Evolutionary conservation across 2,797 vertebrate genomes (phyloP), one percentile per base, ranked within the genome.

Genomic region (Synanceia verrucosa): DNA sequence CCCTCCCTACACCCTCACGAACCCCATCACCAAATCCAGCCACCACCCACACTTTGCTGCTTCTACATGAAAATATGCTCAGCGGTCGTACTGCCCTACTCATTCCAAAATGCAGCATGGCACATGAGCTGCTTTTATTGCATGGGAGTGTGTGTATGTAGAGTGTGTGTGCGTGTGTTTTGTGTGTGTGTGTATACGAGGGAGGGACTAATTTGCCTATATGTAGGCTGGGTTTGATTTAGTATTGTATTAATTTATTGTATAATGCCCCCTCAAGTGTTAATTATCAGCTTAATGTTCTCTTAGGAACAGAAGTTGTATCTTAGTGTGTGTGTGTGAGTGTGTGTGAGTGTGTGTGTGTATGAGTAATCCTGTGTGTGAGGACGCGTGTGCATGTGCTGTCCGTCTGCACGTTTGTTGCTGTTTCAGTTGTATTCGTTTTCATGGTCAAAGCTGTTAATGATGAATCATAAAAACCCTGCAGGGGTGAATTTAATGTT

Each of bases 241-340:
- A 91, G 89, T 86, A 89, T 89, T 87, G 85, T 89, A 89, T 87
- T 89, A 85, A 93, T 89, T 90, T 91, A 91, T 90, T 89, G 87
- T 89, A 89, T 73, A 88, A 78, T 72, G 41, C 53, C 80, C 74
- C 70, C 51, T 47, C 82, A 76, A 86, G 84, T 93, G 88, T 91
- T 90, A 76, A 90, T 85, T 86, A 91, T 89, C 88, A 87, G 86
- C 88, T 87, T 83, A 67, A 83, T 85, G 86, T 91, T 92, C 89
- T 91, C 81, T 51, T 90, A 90, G 85, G 86, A 88, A 91, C 86
- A 88, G 55, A 86, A 86, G 89, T 87, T 88, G 86, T 90, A 84
- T 84, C 75, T 89, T 86, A 85, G 88, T 91, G 61, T 84, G 86
- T 65, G 70, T 34, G 73, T 43, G 50, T 70, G 73, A 57, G 68